Evolutionary conservation across 2,113 vertebrate genomes (phyloP).

Genomic region (Macrotis lagotis): DNA sequence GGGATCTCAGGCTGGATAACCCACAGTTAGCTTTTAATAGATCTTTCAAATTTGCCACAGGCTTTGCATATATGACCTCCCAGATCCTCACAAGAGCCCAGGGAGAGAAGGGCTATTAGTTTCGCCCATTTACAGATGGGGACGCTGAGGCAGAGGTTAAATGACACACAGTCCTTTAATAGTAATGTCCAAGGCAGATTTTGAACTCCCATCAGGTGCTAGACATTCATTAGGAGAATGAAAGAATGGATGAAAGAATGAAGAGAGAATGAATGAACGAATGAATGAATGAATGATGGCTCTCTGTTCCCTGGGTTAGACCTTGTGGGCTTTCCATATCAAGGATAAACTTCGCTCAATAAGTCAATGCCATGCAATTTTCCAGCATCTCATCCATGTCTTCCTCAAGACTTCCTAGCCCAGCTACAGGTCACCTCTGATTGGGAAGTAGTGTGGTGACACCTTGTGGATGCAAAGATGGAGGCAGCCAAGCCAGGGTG

Average conservation of each 20-base stretch:
- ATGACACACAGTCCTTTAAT: not conserved
- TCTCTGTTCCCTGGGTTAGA: constrained; percentile 2
- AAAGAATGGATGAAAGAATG: not conserved
- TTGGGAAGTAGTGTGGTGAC: constrained; percentile 79
- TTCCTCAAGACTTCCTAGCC: constrained; percentile 11
- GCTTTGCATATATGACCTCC: not conserved
- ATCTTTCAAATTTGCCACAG: not conserved
- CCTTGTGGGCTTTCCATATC: constrained; percentile 1
- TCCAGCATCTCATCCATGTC: constrained; percentile 8
- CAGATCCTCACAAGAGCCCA: not conserved
- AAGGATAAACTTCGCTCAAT: not conserved
- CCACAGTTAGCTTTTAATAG: constrained; percentile 8
- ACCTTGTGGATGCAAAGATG: constrained; percentile 70
- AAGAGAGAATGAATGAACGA: not conserved
- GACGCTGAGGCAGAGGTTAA: not conserved
- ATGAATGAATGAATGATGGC: not conserved
- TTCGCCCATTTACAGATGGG: not conserved
- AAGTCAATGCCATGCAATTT: constrained; percentile 2
- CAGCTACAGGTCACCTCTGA: not conserved
- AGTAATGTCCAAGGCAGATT: not conserved
- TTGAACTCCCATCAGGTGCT: not conserved
- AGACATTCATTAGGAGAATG: too few species aligned
- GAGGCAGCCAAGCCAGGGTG: not conserved
- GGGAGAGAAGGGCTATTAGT: not conserved
- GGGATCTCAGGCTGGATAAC: constrained; percentile 12